Base-by-base conservation (phyloP, 2,888 invertebrate species). In the Sericinus montela region DNA sequence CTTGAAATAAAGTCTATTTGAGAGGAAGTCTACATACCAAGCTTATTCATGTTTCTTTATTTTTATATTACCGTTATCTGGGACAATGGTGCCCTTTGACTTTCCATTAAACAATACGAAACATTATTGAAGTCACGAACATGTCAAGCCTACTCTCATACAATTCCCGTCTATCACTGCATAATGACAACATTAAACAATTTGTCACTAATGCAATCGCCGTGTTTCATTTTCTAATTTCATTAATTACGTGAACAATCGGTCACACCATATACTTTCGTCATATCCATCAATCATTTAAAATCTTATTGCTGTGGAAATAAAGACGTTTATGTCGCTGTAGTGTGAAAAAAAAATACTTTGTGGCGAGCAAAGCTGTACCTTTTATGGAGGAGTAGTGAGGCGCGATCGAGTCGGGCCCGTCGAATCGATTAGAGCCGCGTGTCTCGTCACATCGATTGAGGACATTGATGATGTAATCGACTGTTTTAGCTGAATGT, bases 401-500 rank as follows among this genome's bases (percentile, higher is more conserved):
- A 65, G 55, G 59, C 59, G 54, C 53, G 63, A 58, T 63, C 48
- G 54, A 62, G 56, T 53, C 58, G 59, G 59, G 72, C 68, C 62
- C 67, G 68, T 69, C 71, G 63, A 77, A 76, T 77, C 76, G 81
- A 81, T 82, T 78, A 62, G 67, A 58, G 62, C 64, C 65, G 67
- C 64, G 54, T 63, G 61, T 67, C 64, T 66, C 67, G 69, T 68
- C 67, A 65, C 66, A 67, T 75, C 73, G 67, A 77, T 74, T 69
- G 72, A 63, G 77, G 76, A 75, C 78, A 69, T 62, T 63, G 75
- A 72, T 80, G 77, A 74, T 68, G 78, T 74, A 77, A 79, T 78
- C 72, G 70, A 65, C 51, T 59, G 65, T 62, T 67, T 53, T 48
- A 47, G 48, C 42, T 51, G 48, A 32, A 48, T 45, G 51, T 15